Conservation (phyloP, 2,888 invertebrate species). For the Sarcophaga carnaria region DNA sequence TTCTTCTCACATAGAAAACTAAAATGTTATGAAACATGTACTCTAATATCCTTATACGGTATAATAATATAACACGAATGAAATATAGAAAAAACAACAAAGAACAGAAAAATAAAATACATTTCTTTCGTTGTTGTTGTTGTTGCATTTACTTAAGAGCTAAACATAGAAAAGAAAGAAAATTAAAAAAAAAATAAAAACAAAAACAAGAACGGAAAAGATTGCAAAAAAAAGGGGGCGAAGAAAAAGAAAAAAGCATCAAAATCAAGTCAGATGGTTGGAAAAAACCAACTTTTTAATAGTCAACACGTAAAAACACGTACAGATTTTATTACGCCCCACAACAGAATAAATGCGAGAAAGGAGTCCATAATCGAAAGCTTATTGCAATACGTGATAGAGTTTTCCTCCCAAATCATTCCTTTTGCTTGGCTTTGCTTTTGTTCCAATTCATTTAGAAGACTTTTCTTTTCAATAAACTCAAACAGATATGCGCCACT, state of each 20-base stretch:
- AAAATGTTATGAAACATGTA: conserved; percentile 19
- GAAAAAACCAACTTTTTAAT: conserved; percentile 58
- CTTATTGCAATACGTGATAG: conserved; percentile 72
- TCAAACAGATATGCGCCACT: conserved; percentile 16
- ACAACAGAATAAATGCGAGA: conserved; percentile 57
- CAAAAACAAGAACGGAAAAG: conserved; percentile 3
- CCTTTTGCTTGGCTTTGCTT: background rate
- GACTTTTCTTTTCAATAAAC: conserved; percentile 42
- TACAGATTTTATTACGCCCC: conserved; percentile 63
- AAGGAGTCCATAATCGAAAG: conserved; percentile 72
- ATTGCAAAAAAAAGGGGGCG: conserved; percentile 4
- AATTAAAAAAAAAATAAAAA: background rate
- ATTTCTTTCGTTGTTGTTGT: no score
- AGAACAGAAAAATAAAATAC: no score
- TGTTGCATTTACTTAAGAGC: no score
- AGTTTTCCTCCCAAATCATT: conserved; percentile 43
- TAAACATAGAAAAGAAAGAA: background rate
- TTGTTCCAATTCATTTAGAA: conserved; percentile 21
- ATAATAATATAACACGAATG: background rate
- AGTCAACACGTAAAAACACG: conserved; percentile 66
- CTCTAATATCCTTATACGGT: background rate
- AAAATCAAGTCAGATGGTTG: conserved; percentile 12
- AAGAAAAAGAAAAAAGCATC: background rate
- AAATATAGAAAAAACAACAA: background rate
- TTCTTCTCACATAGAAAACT: conserved; percentile 1